A percentile compares a stretch with the other conserved stretches of the same genome.
These are phyloP conservation scores for Melieria picta DNA, from an alignment of 2,888 invertebrate genomes.

Conservation along the genomic window DNA sequence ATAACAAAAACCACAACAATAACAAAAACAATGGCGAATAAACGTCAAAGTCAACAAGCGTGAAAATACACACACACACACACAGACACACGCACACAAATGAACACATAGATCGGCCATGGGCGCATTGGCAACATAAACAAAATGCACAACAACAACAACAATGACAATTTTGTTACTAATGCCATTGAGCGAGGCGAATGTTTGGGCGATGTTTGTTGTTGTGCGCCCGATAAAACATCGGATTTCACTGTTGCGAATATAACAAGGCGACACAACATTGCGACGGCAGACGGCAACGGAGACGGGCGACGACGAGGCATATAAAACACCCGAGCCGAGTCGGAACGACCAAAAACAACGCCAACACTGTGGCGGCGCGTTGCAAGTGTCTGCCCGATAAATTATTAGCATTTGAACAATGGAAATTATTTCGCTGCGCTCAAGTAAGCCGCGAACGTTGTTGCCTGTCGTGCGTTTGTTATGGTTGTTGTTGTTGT, in stretches of 20 bases:
- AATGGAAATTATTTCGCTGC: constrained; percentile 61
- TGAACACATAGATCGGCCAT: not conserved
- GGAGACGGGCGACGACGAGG: not conserved
- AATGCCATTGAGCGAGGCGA: too few species aligned
- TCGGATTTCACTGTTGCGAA: too few species aligned
- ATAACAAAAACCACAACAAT: not conserved
- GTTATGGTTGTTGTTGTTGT: too few species aligned
- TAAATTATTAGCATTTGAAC: constrained; percentile 64
- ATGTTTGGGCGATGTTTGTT: too few species aligned
- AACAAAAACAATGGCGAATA: constrained; percentile 5
- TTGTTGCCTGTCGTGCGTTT: too few species aligned
- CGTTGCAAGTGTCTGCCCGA: constrained; percentile 56
- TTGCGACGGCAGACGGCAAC: too few species aligned
- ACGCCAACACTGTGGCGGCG: not conserved
- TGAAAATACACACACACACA: not conserved
- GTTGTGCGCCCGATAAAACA: too few species aligned
- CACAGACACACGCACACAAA: not conserved
- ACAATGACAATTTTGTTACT: constrained; percentile 10
- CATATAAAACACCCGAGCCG: not conserved
- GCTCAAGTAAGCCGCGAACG: too few species aligned
- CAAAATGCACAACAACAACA: constrained; percentile 2
- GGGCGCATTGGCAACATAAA: not conserved
- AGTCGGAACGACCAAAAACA: not conserved
- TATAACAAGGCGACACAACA: too few species aligned
- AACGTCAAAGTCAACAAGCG: constrained; percentile 5